Percentiles rank a stretch among this genome's conserved stretches.
phyloP scores from a whole-genome alignment of 2,797 vertebrate species.

The Setipinna tenuifilis region DNA sequence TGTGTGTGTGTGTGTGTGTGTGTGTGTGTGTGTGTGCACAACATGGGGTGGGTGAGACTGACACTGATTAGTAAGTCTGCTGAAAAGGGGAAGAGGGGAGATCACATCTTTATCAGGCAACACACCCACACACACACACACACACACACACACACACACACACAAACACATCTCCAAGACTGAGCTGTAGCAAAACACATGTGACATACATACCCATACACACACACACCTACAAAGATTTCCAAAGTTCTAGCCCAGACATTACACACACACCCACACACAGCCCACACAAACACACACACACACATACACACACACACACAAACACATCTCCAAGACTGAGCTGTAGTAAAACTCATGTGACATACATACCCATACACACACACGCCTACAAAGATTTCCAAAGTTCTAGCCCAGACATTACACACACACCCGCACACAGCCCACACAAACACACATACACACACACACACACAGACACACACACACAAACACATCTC shows the following conservation, averaged over 20 bases:
- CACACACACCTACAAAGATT: constrained; percentile 21
- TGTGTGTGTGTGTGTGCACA: constrained; percentile 51
- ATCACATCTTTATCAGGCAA: not conserved
- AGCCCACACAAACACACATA: not conserved
- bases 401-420: too few species aligned
- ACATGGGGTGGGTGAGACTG: constrained; percentile 54
- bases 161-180: too few species aligned
- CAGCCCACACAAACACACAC: too few species aligned
- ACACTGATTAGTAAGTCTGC: constrained; percentile 50
- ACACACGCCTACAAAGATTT: too few species aligned
- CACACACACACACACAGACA: not conserved
- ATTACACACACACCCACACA: constrained; percentile 1
- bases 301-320: not conserved
- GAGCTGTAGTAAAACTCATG: too few species aligned
- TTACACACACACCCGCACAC: too few species aligned
- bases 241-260: too few species aligned
- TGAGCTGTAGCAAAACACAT: too few species aligned
- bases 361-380: too few species aligned
- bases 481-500: not conserved
- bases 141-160: not conserved
- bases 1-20: constrained; percentile 46
- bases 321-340: too few species aligned
- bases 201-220: too few species aligned
- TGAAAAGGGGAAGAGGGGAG: not conserved
- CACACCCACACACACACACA: not conserved